These are phyloP conservation scores for Cardiocondyla obscurior DNA, from an alignment of 1,140 invertebrate species.

Conservation along the genomic window DNA sequence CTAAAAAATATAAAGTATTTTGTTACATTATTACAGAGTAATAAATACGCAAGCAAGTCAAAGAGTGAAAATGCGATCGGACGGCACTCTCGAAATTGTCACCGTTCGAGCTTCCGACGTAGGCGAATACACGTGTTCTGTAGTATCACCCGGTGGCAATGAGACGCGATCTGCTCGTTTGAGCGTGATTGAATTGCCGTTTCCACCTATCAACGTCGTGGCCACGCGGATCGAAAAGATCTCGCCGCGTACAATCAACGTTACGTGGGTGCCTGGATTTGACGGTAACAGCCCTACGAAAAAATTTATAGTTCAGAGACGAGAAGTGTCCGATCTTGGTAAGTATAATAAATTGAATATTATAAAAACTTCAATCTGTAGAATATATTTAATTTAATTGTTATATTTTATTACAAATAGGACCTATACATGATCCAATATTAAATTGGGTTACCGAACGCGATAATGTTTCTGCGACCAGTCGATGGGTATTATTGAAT, in stretches of 20 bases:
- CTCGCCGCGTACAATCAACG: constrained; percentile 89
- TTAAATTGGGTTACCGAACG: constrained; percentile 95
- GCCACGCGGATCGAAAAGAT: constrained; percentile 87
- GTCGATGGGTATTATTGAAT: constrained; percentile 91
- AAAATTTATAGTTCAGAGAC: constrained; percentile 96
- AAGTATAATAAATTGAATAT: constrained; percentile 72
- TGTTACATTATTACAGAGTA: constrained; percentile 80
- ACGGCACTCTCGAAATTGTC: constrained; percentile 92
- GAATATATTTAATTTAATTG: not conserved
- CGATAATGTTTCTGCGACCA: constrained; percentile 92
- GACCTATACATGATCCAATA: constrained; percentile 91
- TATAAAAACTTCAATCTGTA: constrained; percentile 78
- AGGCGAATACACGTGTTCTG: constrained; percentile 92
- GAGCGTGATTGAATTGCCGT: constrained; percentile 96
- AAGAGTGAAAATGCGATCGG: constrained; percentile 88
- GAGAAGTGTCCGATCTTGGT: constrained; percentile 94
- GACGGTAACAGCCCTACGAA: constrained; percentile 98
- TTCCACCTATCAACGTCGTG: constrained; percentile 93
- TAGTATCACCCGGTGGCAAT: constrained; percentile 94
- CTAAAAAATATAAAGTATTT: not conserved
- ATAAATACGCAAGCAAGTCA: constrained; percentile 87
- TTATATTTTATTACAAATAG: constrained; percentile 81
- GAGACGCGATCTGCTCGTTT: constrained; percentile 93
- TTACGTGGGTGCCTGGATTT: constrained; percentile 97
- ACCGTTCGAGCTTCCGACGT: constrained; percentile 93